phyloP scores from a whole-genome alignment of 2,888 invertebrate species.

The Megastigmus dorsalis region DNA sequence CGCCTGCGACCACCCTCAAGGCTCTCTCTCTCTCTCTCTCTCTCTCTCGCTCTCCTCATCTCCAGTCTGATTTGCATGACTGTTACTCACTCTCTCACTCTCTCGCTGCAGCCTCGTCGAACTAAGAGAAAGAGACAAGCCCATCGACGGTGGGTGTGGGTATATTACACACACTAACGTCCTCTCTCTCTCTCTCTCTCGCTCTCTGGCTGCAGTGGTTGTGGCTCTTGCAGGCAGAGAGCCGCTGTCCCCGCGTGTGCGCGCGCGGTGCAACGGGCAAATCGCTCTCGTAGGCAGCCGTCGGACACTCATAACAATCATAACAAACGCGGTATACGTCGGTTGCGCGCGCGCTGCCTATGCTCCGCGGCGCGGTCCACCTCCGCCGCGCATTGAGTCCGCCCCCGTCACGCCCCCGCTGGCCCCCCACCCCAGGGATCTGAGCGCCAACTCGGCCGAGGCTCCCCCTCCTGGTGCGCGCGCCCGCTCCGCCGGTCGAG shows the following conservation, averaged over 20 bases:
- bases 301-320: constrained; percentile 74
- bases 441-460: constrained; percentile 58
- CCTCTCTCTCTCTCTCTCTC: constrained; percentile 33
- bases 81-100: neutral
- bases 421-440: constrained; percentile 59
- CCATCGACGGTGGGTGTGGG: constrained; percentile 64
- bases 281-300: constrained; percentile 63
- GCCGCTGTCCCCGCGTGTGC: neutral
- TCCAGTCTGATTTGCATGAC: constrained; percentile 15
- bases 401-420: constrained; percentile 67
- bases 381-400: constrained; percentile 72
- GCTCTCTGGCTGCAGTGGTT: neutral
- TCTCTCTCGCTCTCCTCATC: neutral
- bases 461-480: constrained; percentile 2
- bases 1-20: constrained; percentile 7
- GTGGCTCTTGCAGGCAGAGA: no score
- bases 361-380: constrained; percentile 71
- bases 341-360: constrained; percentile 26
- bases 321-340: constrained; percentile 64
- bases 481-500: constrained; percentile 25
- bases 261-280: no score
- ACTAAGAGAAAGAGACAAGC: constrained; percentile 29
- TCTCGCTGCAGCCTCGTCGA: constrained; percentile 3
- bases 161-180: constrained; percentile 60
- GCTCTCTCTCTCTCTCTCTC: neutral